Evolutionary conservation across 1,140 invertebrate species (phyloP).

Genomic region (Octopus sinensis): DNA sequence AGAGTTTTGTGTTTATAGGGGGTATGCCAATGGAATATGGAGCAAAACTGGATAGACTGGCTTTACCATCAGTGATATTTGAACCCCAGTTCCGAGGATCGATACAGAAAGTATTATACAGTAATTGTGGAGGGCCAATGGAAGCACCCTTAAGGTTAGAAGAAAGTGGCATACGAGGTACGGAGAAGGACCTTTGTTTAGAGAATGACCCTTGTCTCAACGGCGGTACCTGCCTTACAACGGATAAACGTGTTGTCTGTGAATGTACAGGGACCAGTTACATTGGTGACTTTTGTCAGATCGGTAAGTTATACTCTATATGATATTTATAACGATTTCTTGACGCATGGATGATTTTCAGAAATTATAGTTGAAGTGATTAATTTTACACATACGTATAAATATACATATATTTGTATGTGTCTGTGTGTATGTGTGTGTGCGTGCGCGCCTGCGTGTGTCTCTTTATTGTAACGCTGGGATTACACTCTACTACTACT

Average conservation of each 20-base stretch:
- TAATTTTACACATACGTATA: too few species aligned
- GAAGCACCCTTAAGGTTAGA: constrained; percentile 35
- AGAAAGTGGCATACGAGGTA: constrained; percentile 61
- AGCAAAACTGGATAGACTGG: constrained; percentile 56
- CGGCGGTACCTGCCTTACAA: constrained; percentile 89
- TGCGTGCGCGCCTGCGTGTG: too few species aligned
- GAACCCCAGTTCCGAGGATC: constrained; percentile 42
- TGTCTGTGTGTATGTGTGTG: too few species aligned
- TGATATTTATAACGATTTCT: too few species aligned
- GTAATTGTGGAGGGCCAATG: constrained; percentile 39
- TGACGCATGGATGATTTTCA: too few species aligned
- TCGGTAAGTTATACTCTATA: constrained; percentile 66
- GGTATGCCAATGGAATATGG: constrained; percentile 40
- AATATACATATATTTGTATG: too few species aligned
- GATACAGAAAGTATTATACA: constrained; percentile 45
- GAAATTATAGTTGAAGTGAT: too few species aligned
- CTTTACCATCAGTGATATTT: constrained; percentile 40
- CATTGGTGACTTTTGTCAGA: constrained; percentile 87
- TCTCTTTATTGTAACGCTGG: too few species aligned
- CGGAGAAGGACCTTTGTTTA: constrained; percentile 75
- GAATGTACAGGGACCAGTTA: constrained; percentile 87
- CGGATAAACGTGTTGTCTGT: constrained; percentile 87
- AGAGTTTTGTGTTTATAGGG: constrained; percentile 45
- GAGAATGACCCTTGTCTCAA: constrained; percentile 86
- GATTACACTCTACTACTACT: too few species aligned